Percentiles rank a stretch among this genome's conserved stretches.
phyloP scores from a whole-genome alignment of 2,888 invertebrate species.

The Drosophila infuscata region DNA sequence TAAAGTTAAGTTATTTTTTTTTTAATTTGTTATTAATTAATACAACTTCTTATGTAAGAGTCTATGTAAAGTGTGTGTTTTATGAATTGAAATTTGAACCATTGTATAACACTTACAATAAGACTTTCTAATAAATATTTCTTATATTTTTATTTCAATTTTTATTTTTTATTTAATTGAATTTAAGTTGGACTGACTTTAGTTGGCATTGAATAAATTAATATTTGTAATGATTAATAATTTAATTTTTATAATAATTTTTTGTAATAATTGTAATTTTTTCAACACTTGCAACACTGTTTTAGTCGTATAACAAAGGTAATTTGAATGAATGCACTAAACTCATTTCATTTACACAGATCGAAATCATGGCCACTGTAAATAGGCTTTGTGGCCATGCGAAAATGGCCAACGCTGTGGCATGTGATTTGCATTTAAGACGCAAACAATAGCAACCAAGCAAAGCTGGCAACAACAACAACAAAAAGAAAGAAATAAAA shows the following conservation, averaged over 20 bases:
- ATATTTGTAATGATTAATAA: background rate
- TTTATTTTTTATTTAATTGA: background rate
- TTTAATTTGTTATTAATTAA: background rate
- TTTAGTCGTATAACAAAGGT: background rate
- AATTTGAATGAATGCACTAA: background rate
- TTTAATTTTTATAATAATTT: no score
- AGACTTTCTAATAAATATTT: background rate
- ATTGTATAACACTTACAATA: no score
- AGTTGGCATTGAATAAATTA: background rate
- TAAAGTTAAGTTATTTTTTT: background rate
- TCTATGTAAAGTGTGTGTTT: background rate
- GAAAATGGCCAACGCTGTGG: slow-evolving; percentile 3
- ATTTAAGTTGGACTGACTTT: background rate
- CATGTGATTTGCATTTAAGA: slow-evolving; percentile 48
- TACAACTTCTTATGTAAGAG: background rate
- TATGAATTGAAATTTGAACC: background rate
- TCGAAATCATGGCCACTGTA: slow-evolving; percentile 2
- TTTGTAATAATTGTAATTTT: no score
- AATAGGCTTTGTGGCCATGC: background rate
- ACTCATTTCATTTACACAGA: background rate
- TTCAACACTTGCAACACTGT: background rate
- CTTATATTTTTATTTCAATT: background rate
- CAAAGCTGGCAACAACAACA: slow-evolving; percentile 15
- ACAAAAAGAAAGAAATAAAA: background rate
- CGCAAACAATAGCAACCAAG: slow-evolving; percentile 25